Percentiles rank a stretch among this genome's conserved stretches.
Evolutionary conservation across 2,113 vertebrate genomes (phyloP).

Genomic region (Microcebus griseorufus): DNA sequence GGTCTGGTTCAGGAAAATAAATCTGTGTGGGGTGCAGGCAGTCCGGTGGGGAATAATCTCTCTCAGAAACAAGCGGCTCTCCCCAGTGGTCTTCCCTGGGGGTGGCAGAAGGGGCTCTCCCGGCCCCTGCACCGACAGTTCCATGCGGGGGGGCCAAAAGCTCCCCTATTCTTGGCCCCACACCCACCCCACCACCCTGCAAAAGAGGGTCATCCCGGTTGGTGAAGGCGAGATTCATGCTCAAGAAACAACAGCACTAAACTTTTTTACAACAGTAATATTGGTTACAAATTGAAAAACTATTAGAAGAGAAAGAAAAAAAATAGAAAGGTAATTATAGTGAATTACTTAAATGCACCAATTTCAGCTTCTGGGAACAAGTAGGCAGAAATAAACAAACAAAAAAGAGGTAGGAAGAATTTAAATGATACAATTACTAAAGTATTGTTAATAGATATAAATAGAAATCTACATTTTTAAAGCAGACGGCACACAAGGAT

Average conservation of each 20-base stretch:
- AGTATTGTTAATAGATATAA: background rate
- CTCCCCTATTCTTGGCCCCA: background rate
- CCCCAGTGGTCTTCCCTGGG: background rate
- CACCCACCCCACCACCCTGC: background rate
- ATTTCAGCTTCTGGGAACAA: background rate
- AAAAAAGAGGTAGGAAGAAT: background rate
- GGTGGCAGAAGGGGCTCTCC: background rate
- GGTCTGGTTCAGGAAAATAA: background rate
- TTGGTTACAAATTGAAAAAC: background rate
- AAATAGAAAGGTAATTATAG: background rate
- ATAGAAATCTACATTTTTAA: background rate
- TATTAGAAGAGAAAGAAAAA: background rate
- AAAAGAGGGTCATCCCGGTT: background rate
- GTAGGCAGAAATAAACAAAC: background rate
- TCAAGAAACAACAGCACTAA: background rate
- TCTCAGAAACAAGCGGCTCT: background rate
- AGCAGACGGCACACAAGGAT: background rate
- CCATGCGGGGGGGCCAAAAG: too few species aligned
- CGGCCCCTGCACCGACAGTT: too few species aligned
- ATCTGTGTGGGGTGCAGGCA: background rate
- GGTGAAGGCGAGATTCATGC: background rate
- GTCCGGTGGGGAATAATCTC: too few species aligned
- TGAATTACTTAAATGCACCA: background rate
- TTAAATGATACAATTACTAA: background rate
- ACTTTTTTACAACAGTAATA: background rate